Base-by-base conservation (phyloP, 2,888 invertebrate species). In the Metacarcinus magister region DNA sequence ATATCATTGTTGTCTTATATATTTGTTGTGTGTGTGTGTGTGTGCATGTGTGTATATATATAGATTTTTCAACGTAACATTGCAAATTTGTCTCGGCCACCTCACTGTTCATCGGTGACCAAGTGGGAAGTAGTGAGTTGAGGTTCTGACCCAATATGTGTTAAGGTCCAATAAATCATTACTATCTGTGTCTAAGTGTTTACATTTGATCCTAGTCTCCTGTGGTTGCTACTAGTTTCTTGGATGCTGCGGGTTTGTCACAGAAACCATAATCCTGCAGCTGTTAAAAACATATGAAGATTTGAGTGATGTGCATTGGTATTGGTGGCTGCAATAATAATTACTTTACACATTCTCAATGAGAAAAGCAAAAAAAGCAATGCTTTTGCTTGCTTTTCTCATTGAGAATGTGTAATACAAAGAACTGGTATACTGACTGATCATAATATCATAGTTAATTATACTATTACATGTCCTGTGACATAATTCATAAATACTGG, bases 1-100 rank as follows among this genome's bases (percentile, higher is more conserved):
- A 92, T 92, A 92, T 54, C 48, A 48, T 19, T 92, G 44, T 46
- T 28, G 46, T 46, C 13, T 43, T 90, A 32, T 90, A 44, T 90
- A 16, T 90, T 5, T 44, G 16, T 23, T 32, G 90, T 90, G 90
- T 90, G 90, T 90, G 90, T 90, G 39, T 90, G 39, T 90, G 28
- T 90, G 91, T 91, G 91, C 13, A n/a, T 43, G 91, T 43, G 44
- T 92, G 92, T 92, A n/a, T 92, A 46, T 92, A 46, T 46, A 39
- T 8, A 46, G n/a, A 16, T 43, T 87, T 87, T 87, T 16, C 39
- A 39, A n/a, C 39, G 39, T 87, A 87, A 39, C 87, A 32, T 2
- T 28, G 28, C 5, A 82, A 28, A 82, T 82, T n/a, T 82, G n/a
- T 82, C 75, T 23, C n/a, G 28, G 75, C 75, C 75, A 28, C 23